Conservation (phyloP, 2,888 invertebrate genomes). For the Trisateles emortualis region DNA sequence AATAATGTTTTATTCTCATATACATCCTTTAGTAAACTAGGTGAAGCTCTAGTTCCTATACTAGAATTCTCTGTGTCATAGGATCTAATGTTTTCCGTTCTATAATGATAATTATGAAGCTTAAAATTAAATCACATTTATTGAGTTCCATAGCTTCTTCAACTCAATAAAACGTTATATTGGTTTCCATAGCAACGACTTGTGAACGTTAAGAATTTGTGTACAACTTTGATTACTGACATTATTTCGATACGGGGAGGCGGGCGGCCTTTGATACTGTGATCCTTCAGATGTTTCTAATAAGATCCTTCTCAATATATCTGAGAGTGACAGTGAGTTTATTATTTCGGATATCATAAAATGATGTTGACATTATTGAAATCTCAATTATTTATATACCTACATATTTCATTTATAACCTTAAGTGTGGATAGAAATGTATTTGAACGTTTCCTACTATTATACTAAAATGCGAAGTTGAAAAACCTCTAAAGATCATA, state of each 20-base stretch:
- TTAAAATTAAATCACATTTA: conserved; percentile 30
- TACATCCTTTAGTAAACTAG: no score
- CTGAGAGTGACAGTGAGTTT: conserved; percentile 39
- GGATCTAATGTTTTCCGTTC: no score
- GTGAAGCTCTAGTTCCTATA: no score
- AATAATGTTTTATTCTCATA: no score
- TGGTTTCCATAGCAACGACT: conserved; percentile 23
- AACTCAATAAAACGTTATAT: conserved; percentile 29
- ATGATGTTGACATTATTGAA: not conserved
- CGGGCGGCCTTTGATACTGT: conserved; percentile 37
- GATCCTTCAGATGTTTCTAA: conserved; percentile 43
- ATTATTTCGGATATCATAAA: conserved; percentile 18
- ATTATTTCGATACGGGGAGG: conserved; percentile 33
- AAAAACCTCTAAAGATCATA: no score
- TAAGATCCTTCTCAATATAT: conserved; percentile 41
- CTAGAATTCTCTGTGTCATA: no score
- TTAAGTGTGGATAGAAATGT: no score
- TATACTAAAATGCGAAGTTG: no score
- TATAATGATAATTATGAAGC: not conserved
- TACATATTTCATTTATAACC: no score
- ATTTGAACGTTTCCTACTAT: no score
- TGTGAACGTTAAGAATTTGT: conserved; percentile 39
- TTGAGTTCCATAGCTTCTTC: conserved; percentile 19
- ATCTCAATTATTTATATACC: not conserved
- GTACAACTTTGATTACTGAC: conserved; percentile 45